Percentiles rank a stretch among this genome's conserved stretches.
phyloP scores from a whole-genome alignment of 2,113 vertebrate species.

The Odobenus rosmarus region DNA sequence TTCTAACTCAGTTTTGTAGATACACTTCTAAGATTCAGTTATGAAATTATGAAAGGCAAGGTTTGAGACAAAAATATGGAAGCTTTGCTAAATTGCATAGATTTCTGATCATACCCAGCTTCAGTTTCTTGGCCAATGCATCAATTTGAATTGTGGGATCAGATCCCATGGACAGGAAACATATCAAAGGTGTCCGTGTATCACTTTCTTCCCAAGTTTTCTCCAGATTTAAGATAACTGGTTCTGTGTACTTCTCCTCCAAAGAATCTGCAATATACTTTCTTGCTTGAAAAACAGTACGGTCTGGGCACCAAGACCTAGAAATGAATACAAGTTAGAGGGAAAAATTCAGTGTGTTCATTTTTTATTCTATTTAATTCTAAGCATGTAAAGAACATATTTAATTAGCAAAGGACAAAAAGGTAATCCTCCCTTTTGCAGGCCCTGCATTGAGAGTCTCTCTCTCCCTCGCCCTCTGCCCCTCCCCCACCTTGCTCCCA shows the following conservation, averaged over 20 bases:
- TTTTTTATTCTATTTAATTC: constrained; percentile 5
- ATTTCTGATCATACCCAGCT: constrained; percentile 83
- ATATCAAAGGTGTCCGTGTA: constrained; percentile 85
- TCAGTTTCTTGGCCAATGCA: constrained; percentile 85
- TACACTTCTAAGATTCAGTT: background rate
- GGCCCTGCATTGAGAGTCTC: background rate
- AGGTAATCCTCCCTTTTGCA: background rate
- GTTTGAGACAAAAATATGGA: background rate
- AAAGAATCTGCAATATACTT: constrained; percentile 87
- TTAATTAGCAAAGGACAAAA: constrained; percentile 23
- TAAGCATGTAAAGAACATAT: background rate
- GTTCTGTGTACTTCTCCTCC: constrained; percentile 87
- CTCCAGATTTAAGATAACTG: constrained; percentile 87
- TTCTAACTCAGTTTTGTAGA: background rate
- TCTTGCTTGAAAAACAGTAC: constrained; percentile 87
- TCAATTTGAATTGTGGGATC: constrained; percentile 87
- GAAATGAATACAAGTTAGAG: constrained; percentile 58
- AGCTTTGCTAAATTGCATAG: background rate
- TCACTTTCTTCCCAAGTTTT: constrained; percentile 89
- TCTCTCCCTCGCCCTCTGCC: background rate
- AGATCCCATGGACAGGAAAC: constrained; percentile 89
- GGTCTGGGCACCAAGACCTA: constrained; percentile 90
- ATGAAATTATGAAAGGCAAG: background rate
- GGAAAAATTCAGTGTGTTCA: constrained; percentile 48
- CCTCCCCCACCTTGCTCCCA: background rate